Evolutionary conservation across 2,888 invertebrate species (phyloP).

Genomic region (Amaurobius ferox): DNA sequence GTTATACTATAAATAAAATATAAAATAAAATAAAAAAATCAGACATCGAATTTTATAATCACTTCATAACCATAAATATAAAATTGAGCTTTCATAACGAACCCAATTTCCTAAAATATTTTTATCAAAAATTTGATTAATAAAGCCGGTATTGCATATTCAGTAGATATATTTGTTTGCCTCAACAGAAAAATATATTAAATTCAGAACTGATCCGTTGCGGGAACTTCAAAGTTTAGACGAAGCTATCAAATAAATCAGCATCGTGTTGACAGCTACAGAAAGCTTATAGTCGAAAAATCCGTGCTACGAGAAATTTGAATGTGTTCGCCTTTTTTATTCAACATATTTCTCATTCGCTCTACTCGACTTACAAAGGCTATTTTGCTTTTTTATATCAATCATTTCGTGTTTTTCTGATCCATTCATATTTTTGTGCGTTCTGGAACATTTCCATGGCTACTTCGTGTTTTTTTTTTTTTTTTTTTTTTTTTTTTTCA

Average conservation of each 20-base stretch:
- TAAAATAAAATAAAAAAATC: too few relatives aligned
- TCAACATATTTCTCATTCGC: constrained; percentile 48
- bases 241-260: constrained; percentile 41
- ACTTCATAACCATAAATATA: too few relatives aligned
- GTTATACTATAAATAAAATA: too few relatives aligned
- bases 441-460: constrained; percentile 5
- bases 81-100: too few relatives aligned
- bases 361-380: constrained; percentile 41
- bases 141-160: too few relatives aligned
- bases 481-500: constrained; percentile 23
- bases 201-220: background rate
- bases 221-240: background rate
- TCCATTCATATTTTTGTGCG: constrained; percentile 13
- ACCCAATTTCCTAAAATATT: too few relatives aligned
- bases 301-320: background rate
- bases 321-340: background rate
- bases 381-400: constrained; percentile 55
- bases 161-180: too few relatives aligned
- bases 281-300: constrained; percentile 30
- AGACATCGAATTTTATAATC: too few relatives aligned
- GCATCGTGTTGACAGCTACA: constrained; percentile 28
- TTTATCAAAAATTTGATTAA: too few relatives aligned
- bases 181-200: too few relatives aligned
- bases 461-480: background rate
- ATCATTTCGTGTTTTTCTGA: constrained; percentile 17